Conservation (phyloP, 2,797 vertebrate genomes). For the Hydrocynus forskahlii region DNA sequence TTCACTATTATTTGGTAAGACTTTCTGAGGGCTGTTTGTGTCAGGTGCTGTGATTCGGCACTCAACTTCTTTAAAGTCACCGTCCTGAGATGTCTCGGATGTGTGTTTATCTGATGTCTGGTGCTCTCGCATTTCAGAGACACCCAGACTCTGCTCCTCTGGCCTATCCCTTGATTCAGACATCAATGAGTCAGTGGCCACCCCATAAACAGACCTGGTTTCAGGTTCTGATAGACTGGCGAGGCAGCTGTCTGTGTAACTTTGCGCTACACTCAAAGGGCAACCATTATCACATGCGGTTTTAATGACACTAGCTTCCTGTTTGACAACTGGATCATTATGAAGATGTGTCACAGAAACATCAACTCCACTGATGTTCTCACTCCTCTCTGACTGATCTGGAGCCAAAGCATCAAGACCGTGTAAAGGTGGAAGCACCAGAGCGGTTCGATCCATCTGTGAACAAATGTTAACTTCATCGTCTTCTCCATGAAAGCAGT, state of each 20-base stretch:
- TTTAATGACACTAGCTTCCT: constrained; percentile 52
- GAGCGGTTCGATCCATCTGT: constrained; percentile 53
- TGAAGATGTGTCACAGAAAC: constrained; percentile 35
- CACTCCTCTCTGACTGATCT: constrained; percentile 32
- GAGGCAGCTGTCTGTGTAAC: constrained; percentile 55
- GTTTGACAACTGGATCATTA: constrained; percentile 43
- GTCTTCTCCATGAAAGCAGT: constrained; percentile 23
- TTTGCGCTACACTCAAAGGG: constrained; percentile 37
- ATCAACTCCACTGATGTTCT: constrained; percentile 55
- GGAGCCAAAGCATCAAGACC: constrained; percentile 47
- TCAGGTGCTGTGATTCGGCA: constrained; percentile 61
- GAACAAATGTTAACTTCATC: constrained; percentile 41
- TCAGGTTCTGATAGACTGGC: constrained; percentile 52
- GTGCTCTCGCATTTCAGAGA: constrained; percentile 56
- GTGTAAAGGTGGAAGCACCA: constrained; percentile 57
- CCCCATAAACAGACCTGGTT: constrained; percentile 57
- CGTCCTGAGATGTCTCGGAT: constrained; percentile 52
- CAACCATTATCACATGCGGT: constrained; percentile 59
- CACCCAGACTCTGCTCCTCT: constrained; percentile 60
- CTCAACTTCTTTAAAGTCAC: constrained; percentile 58
- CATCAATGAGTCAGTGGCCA: constrained; percentile 57
- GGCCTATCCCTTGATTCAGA: constrained; percentile 60
- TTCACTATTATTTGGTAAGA: constrained; percentile 46
- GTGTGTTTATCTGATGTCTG: constrained; percentile 61
- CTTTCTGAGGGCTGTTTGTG: constrained; percentile 9